Base-by-base conservation (phyloP, 2,113 vertebrate genomes). In the Fregetta grallaria region DNA sequence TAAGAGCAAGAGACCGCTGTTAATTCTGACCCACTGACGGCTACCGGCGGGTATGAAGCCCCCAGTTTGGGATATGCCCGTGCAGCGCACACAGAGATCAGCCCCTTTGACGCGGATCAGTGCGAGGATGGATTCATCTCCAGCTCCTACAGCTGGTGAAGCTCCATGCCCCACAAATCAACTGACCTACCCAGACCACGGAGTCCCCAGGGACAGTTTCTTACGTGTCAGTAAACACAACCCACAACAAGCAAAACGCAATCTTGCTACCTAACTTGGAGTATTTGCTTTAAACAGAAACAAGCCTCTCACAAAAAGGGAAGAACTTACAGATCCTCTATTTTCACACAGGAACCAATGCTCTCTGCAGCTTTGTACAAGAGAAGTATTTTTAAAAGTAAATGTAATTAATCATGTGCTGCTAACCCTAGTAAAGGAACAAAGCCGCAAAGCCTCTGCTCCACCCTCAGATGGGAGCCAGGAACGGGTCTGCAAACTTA, bases 401-500 rank as follows among this genome's bases (percentile, higher is more conserved):
- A 45, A n/a, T 3, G 0, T 32, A 45, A 42, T 16, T 47, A 20
- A 36, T 21, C 9, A 2, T 0, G 4, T 20, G 10, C 38, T 47
- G 19, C 11, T 19, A 36, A 25, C 13, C 11, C 13, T 20, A 27
- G 10, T 11, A 13, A 36, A 52, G 38, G 21, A 27, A 19, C 11
- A 17, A 1, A 4, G 29, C 50, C 42, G 25, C 65, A 53, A 36
- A 34, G 44, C 38, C 50, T 40, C 8, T 3, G 0, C 47, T 25
- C 6, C 15, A 1, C 42, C 25, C 40, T 9, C 42, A 16, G n/a
- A 7, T 2, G 5, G 47, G 36, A 58, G n/a, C 6, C 25, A 6
- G 44, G 27, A 44, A 5, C 0, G 1, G 10, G 13, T 9, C 58
- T 38, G 11, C 36, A 38, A 7, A 3, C 3, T 3, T 1, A 5